phyloP scores from a whole-genome alignment of 2,797 vertebrate genomes.

The Phoxinus dragarum region DNA sequence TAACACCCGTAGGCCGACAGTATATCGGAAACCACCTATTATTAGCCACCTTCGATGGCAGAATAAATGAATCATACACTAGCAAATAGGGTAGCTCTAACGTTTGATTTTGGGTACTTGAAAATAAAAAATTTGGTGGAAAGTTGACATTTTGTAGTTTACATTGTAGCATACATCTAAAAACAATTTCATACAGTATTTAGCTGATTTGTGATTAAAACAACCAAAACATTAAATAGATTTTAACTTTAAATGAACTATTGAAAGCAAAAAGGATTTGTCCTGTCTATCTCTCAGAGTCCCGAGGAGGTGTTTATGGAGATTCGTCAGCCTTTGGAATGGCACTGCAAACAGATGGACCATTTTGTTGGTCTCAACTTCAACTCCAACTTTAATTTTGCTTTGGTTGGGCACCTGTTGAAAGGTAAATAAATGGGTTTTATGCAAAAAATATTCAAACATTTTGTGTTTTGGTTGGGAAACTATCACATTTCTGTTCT shows the following conservation, averaged over 20 bases:
- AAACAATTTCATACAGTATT: not conserved
- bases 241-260: not conserved
- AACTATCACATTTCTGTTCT: not conserved
- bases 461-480: not conserved
- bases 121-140: not conserved
- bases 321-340: slow-evolving; percentile 91
- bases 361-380: slow-evolving; percentile 98
- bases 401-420: slow-evolving; percentile 92
- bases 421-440: slow-evolving; percentile 82
- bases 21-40: not conserved
- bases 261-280: not conserved
- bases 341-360: slow-evolving; percentile 99
- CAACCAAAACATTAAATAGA: not conserved
- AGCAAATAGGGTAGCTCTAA: not conserved
- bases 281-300: slow-evolving; percentile 76
- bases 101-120: not conserved
- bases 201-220: not conserved
- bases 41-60: not conserved
- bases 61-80: not conserved
- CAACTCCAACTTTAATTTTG: slow-evolving; percentile 97
- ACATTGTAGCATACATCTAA: not conserved
- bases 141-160: not conserved
- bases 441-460: not conserved
- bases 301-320: slow-evolving; percentile 98
- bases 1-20: not conserved